These are phyloP conservation scores for Myotis lucifugus DNA, from an alignment of 2,113 vertebrate species.

Conservation along the genomic window DNA sequence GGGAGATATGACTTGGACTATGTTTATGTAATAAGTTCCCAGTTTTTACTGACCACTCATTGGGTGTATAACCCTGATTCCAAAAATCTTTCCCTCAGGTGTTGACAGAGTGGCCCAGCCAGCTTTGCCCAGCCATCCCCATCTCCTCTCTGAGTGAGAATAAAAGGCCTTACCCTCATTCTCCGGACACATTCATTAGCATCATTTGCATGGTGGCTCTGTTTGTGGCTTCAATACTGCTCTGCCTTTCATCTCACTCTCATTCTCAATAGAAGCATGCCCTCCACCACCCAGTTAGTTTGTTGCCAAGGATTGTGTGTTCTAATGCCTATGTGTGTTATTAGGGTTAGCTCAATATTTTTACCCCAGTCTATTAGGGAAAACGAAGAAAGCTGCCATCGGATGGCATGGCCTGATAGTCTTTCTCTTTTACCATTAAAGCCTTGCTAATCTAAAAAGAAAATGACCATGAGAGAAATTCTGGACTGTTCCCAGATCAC, in stretches of 20 bases:
- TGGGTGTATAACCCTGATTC: background rate
- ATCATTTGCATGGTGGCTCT: background rate
- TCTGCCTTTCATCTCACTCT: background rate
- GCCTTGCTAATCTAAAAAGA: background rate
- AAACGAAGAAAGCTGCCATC: background rate
- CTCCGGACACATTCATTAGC: background rate
- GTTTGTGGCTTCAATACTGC: background rate
- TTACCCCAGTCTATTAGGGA: background rate
- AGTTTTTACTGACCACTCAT: background rate
- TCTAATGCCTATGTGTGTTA: background rate
- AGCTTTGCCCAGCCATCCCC: background rate
- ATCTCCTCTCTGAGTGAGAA: background rate
- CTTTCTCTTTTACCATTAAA: slow-evolving; percentile 30
- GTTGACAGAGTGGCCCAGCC: background rate
- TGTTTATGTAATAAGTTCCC: background rate
- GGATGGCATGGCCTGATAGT: background rate
- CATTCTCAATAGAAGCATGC: background rate
- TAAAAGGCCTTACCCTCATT: background rate
- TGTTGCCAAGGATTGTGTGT: background rate
- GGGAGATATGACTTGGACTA: background rate
- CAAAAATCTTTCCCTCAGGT: background rate
- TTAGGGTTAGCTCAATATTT: background rate
- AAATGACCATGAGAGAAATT: slow-evolving; percentile 34
- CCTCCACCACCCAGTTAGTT: background rate
- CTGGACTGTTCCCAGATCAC: background rate